These are phyloP conservation scores for Drosophila arizonae DNA, from an alignment of 1,140 invertebrate species.

Conservation along the genomic window DNA sequence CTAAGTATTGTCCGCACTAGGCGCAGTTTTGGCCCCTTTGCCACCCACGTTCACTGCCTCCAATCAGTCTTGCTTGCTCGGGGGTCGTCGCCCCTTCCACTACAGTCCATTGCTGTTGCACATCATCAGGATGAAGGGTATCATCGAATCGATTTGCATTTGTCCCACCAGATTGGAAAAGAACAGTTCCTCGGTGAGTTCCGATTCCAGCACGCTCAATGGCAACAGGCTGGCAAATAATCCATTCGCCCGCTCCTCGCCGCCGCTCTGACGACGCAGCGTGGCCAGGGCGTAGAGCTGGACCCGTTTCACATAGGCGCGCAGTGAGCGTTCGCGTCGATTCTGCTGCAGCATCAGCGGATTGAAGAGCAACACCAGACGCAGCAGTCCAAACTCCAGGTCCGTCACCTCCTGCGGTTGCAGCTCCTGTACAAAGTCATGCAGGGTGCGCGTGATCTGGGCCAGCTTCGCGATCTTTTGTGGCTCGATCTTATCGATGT, in stretches of 20 bases:
- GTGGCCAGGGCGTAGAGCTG: slow-evolving; percentile 69
- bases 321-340: slow-evolving; percentile 61
- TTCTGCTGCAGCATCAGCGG: slow-evolving; percentile 60
- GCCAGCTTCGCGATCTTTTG: slow-evolving; percentile 90
- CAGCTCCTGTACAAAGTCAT: slow-evolving; percentile 91
- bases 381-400: slow-evolving; percentile 94
- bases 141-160: slow-evolving; percentile 95
- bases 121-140: slow-evolving; percentile 95
- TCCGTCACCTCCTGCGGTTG: slow-evolving; percentile 89
- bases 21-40: slow-evolving; percentile 34
- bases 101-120: slow-evolving; percentile 81
- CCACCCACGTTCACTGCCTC: not conserved
- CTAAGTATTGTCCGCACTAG: slow-evolving; percentile 72
- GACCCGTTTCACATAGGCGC: slow-evolving; percentile 70
- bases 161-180: slow-evolving; percentile 95
- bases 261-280: slow-evolving; percentile 48
- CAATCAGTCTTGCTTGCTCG: slow-evolving; percentile 60
- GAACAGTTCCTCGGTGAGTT: slow-evolving; percentile 94
- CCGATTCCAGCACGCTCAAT: slow-evolving; percentile 89
- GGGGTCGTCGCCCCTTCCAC: not conserved
- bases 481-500: slow-evolving; percentile 87
- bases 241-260: slow-evolving; percentile 66
- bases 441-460: slow-evolving; percentile 91
- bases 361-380: slow-evolving; percentile 90
- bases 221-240: slow-evolving; percentile 88